Conservation (phyloP, 2,797 vertebrate species). For the Phylloscopus collybita region DNA sequence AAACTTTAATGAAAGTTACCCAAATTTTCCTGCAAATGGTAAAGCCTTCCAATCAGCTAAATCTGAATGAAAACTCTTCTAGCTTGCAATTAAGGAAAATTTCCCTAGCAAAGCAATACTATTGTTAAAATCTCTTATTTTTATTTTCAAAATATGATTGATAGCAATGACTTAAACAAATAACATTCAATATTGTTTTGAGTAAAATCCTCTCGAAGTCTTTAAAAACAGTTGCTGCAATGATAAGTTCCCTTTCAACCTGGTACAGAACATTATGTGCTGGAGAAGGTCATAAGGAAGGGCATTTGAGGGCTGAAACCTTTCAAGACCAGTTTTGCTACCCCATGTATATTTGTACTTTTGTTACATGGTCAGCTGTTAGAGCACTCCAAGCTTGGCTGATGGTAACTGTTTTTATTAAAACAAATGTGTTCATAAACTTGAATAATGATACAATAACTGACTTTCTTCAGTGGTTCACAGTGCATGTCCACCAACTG, state of each 20-base stretch:
- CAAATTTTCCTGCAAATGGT: background rate
- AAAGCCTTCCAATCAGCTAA: background rate
- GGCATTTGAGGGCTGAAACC: background rate
- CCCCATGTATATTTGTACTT: background rate
- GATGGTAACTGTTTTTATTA: background rate
- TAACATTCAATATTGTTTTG: background rate
- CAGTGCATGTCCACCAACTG: accelerated
- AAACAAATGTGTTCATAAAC: background rate
- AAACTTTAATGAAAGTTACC: background rate
- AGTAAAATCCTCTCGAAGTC: background rate
- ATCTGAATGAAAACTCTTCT: background rate
- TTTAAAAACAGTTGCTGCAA: background rate
- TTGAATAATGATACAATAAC: background rate
- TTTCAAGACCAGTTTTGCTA: background rate
- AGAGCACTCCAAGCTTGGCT: background rate
- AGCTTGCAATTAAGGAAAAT: background rate
- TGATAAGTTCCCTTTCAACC: background rate
- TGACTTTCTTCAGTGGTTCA: background rate
- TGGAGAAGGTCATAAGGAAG: background rate
- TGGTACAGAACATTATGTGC: background rate
- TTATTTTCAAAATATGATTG: background rate
- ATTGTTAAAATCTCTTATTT: background rate
- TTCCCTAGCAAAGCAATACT: background rate
- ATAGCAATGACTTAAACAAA: background rate
- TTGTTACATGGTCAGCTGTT: accelerated